Base-by-base conservation (phyloP, 2,888 invertebrate genomes). In the Pseudococcus longispinus region DNA sequence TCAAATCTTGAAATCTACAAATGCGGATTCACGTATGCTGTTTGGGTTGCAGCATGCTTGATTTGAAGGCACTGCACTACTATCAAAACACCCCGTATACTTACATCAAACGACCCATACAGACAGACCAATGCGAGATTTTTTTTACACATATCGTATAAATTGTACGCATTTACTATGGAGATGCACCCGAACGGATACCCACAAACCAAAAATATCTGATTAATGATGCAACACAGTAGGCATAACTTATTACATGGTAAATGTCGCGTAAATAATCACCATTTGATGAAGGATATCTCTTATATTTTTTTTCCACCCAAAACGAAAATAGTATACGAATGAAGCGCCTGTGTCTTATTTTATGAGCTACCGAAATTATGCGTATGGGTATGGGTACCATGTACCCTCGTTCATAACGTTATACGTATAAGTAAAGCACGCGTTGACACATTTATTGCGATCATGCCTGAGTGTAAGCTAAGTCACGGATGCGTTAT, bases 401-500 rank as follows among this genome's bases (percentile, higher is more conserved):
- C 37, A n/a, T 74, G 42, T 37, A 77, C 77, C 77, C 77, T 80
- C 23, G n/a, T 77, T 29, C 37, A 37, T 77, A 18, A 23, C 13
- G 65, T 55, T n/a, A 37, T 37, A 37, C 37, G 37, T 37, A 37
- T 37, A 55, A 55, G 37, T 80, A 80, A 80, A 80, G 77, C 42
- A 37, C 42, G 32, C 77, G 77, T 80, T 80, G 77, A 80, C 77
- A 80, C 77, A 80, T 80, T 80, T 80, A 80, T 80, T 80, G 77
- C 77, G 42, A 80, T 37, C 20, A 80, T 80, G 42, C 77, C 37
- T 80, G 29, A 42, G 77, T 80, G 18, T 80, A 42, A 20, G 42
- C 42, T 80, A 80, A 80, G 32, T 42, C 42, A 80, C n/a, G 37
- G 77, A 37, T 80, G 77, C 77, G 42, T 80, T 80, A 80, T 80